Evolutionary conservation across 2,888 invertebrate genomes (phyloP), one percentile per base, ranked within the genome.

Genomic region (Neoitamus cyanurus): DNA sequence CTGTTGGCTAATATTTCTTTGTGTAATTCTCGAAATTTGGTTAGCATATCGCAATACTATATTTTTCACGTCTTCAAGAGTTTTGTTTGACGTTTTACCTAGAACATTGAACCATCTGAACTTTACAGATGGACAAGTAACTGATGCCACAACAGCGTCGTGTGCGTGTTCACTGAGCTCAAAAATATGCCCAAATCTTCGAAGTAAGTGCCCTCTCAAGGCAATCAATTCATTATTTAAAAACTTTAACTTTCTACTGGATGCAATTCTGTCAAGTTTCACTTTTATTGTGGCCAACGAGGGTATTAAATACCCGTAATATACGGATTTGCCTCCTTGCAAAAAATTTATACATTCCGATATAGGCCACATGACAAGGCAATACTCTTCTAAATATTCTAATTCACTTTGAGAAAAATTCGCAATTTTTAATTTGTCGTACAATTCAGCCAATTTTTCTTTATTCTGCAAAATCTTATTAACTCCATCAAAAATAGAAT

Each of bases 251-350:
- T 31, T 36, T n/a, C 34, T 36, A 1, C 11, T 36, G 5, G 73
- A 15, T 3, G 11, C n/a, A n/a, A 73, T 73, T 84, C 83, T 85
- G 15, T 48, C 78, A 34, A 83, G 80, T 70, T 83, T 85, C 28
- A 48, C 72, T 69, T 78, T 83, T 58, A 86, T 86, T 48, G 87
- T 86, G 0, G 84, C 85, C 6, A 87, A 70, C 3, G 85, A 84
- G 13, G 86, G 85, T 42, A 87, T 48, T 42, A 87, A 68, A 84
- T 85, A 86, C 11, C 86, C 86, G 68, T 85, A 85, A 73, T 85
- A 30, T 84, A 7, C 25, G 28, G 30, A 25, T 25, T 30, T 28
- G 13, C 28, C 85, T 37, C 85, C 48, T 82, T 86, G 86, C 30
- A 85, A 70, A 78, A 86, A 86, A 83, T 86, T 84, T 3, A 86